These are phyloP conservation scores for Araneus ventricosus DNA, from an alignment of 1,140 invertebrate species.

Conservation along the genomic window DNA sequence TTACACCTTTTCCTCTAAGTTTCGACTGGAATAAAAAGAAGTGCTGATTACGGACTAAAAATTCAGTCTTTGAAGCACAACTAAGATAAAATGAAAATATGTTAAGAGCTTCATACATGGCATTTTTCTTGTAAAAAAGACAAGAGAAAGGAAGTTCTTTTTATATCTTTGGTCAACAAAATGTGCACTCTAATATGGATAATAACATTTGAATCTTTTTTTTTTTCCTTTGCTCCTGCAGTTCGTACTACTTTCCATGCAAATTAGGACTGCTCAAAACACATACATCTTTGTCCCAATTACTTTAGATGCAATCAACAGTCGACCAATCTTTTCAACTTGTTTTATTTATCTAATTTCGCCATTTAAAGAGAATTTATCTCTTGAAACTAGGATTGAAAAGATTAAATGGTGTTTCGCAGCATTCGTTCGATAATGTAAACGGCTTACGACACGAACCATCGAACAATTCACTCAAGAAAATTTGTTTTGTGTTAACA, in stretches of 20 bases:
- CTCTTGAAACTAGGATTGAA: not conserved
- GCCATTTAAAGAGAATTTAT: not conserved
- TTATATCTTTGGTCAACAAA: not conserved
- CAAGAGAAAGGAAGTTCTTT: too few species aligned
- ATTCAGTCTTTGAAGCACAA: too few species aligned
- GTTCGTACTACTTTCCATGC: not conserved
- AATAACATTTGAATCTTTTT: not conserved
- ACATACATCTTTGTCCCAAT: not conserved
- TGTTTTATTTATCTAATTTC: slow-evolving; percentile 13
- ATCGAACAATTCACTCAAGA: slow-evolving; percentile 28
- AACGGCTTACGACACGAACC: not conserved
- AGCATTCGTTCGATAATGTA: not conserved
- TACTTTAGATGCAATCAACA: not conserved
- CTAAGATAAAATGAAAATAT: too few species aligned
- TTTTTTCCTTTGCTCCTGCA: not conserved
- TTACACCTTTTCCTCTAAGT: too few species aligned
- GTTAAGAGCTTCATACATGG: too few species aligned
- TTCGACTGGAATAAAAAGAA: too few species aligned
- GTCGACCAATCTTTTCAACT: not conserved
- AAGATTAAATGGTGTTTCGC: not conserved
- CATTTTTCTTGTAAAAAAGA: too few species aligned
- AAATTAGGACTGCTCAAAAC: not conserved
- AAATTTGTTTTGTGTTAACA: slow-evolving; percentile 9
- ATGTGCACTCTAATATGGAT: not conserved
- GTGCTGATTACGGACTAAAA: too few species aligned